Conservation (phyloP, 2,113 vertebrate genomes). For the Psilopogon haemacephalus region DNA sequence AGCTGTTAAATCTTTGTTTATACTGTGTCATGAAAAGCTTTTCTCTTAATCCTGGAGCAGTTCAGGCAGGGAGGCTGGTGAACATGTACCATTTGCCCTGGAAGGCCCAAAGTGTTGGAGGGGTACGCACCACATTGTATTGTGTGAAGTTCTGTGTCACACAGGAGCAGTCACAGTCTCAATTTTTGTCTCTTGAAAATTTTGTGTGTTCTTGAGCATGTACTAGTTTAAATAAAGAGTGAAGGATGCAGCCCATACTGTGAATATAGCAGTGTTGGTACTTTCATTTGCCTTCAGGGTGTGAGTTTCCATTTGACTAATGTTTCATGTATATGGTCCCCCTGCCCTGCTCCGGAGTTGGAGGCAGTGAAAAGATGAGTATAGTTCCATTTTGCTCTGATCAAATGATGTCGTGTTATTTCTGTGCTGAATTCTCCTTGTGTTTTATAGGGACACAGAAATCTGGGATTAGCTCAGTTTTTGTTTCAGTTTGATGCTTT, state of each 20-base stretch:
- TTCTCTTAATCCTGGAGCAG: neutral
- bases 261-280: neutral
- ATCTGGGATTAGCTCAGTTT: constrained; percentile 56
- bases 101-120: neutral
- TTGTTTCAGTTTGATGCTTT: neutral
- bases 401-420: neutral
- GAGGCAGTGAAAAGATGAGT: neutral
- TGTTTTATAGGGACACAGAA: neutral
- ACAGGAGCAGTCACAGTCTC: neutral
- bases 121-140: neutral
- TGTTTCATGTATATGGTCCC: neutral
- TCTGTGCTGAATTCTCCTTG: constrained; percentile 14
- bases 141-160: neutral
- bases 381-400: neutral
- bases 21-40: neutral
- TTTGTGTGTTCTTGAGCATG: neutral
- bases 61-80: neutral
- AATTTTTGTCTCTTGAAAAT: neutral
- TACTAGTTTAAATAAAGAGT: neutral
- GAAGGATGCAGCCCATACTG: neutral
- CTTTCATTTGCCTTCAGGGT: neutral
- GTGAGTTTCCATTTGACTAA: neutral
- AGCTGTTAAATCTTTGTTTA: neutral
- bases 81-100: accelerated
- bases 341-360: neutral